Conservation (phyloP, 2,113 vertebrate species). For the Chaetodon auriga region DNA sequence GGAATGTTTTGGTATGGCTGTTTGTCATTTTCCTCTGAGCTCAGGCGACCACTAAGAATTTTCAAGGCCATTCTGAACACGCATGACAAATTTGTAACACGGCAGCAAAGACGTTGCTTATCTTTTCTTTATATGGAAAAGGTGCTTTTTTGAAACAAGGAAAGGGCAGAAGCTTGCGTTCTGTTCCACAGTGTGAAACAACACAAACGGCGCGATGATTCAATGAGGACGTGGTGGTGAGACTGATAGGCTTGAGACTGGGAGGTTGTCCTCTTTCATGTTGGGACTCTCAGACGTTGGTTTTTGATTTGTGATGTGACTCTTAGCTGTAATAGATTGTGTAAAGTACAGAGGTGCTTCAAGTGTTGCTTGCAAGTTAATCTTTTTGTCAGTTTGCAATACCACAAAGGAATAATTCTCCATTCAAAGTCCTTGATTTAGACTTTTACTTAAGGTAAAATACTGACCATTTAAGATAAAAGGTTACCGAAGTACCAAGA, state of each 20-base stretch:
- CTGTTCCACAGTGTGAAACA: background rate
- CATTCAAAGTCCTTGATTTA: background rate
- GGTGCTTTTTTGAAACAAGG: background rate
- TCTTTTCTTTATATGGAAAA: background rate
- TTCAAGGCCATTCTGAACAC: slow-evolving; percentile 5
- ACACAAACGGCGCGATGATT: background rate
- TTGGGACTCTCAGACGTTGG: background rate
- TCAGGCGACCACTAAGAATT: slow-evolving; percentile 17
- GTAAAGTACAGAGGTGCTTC: background rate
- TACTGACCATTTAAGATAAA: background rate
- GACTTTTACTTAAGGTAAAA: background rate
- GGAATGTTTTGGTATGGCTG: slow-evolving; percentile 14
- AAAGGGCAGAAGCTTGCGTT: background rate
- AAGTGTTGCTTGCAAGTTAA: background rate
- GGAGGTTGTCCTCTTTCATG: background rate
- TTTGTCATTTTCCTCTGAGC: slow-evolving; percentile 24
- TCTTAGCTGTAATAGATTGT: background rate
- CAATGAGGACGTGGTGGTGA: background rate
- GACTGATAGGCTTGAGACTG: background rate
- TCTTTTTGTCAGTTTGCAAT: background rate
- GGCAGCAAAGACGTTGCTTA: background rate
- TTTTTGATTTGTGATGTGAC: background rate
- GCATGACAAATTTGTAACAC: slow-evolving; percentile 9
- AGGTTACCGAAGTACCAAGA: background rate
- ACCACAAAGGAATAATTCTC: background rate